A percentile compares a stretch with the other conserved stretches of the same genome.
Conservation (phyloP, 2,888 invertebrate species). For the Polydrusus cervinus region DNA sequence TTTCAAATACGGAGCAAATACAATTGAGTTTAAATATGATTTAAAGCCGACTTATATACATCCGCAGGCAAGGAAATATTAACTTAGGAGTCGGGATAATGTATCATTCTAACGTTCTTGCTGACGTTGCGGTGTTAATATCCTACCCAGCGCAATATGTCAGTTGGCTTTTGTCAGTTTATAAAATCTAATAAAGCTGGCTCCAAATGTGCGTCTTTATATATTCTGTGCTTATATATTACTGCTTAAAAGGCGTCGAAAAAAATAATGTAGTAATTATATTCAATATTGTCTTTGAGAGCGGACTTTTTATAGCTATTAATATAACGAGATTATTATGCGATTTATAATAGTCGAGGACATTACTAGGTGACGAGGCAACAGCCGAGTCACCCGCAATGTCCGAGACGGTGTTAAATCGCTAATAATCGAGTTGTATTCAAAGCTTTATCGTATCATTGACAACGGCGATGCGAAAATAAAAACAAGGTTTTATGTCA, state of each 20-base stretch:
- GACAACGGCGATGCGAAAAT: no score
- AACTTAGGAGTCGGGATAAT: conserved; percentile 44
- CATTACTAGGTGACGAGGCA: no score
- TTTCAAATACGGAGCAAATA: conserved; percentile 59
- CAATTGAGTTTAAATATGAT: conserved; percentile 69
- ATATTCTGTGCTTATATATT: background rate
- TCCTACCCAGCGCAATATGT: conserved; percentile 38
- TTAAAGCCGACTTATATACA: conserved; percentile 67
- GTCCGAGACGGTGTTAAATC: no score
- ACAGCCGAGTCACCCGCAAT: no score
- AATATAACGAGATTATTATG: no score
- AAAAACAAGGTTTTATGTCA: no score
- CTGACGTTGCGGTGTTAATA: conserved; percentile 49
- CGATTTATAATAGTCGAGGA: no score
- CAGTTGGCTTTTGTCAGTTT: conserved; percentile 45
- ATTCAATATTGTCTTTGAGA: background rate
- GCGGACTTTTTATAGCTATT: background rate
- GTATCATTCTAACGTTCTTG: conserved; percentile 46
- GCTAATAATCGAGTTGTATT: no score
- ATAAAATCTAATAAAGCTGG: conserved; percentile 39
- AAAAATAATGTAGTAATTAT: background rate
- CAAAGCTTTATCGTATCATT: no score
- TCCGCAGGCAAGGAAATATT: conserved; percentile 46
- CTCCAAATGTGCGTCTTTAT: background rate
- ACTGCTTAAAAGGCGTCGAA: background rate